Evolutionary conservation across 2,113 vertebrate genomes (phyloP), one percentile per base, ranked within the genome.

Genomic region (Micronisus gabar): DNA sequence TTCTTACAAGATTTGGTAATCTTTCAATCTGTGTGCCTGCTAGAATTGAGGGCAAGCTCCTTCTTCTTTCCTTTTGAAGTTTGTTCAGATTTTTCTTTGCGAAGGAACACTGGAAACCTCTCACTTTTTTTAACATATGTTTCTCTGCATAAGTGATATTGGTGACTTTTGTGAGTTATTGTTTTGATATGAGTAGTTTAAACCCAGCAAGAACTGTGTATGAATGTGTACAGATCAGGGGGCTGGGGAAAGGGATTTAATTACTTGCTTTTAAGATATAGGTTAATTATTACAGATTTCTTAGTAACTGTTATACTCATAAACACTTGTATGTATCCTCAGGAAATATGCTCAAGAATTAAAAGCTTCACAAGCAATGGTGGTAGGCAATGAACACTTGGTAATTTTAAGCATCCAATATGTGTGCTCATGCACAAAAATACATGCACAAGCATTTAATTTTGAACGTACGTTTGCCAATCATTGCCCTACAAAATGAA

Each of bases 241-340:
- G 20, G 12, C 27, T 52, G 11, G 7, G 20, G 4, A 67, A 74
- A 68, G n/a, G 26, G 12, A 62, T 85, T 50, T 59, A 75, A 76
- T 90, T 90, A 59, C 34, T 83, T 68, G 29, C 23, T 91, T 86
- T 92, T 86, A 86, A 93, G 47, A 27, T 5, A 2, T 19, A 68
- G 53, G 19, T 70, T 96, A 95, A 95, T 94, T 73, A 90, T 88
- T 88, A 62, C 45, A 94, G 36, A 73, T 73, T 92, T 90, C 52
- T 83, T 68, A 68, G 55, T 62, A 88, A 76, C 19, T 81, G 27
- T 53, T 84, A 50, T 48, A 50, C 38, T 70, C 70, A 81, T 13
- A 94, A 79, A 43, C 36, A 63, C 7, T 79, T 88, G 29, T 34
- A 11, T 75, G 13, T 41, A 26, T 84, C 38, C 59, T 68, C 21